These are phyloP conservation scores for Penaeus chinensis DNA, from an alignment of 1,140 invertebrate genomes.

Conservation along the genomic window DNA sequence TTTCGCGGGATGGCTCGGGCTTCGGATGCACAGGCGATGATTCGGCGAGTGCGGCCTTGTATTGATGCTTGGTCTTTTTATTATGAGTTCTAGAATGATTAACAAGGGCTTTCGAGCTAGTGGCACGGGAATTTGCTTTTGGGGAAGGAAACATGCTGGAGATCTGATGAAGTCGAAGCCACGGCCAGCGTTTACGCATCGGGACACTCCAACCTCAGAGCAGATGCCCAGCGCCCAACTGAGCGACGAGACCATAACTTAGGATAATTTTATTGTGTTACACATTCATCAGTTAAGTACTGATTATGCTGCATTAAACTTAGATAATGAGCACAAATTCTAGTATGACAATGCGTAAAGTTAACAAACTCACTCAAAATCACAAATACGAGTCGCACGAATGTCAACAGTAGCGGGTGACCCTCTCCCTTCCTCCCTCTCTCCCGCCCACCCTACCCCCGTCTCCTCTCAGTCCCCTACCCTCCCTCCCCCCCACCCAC, in stretches of 20 bases:
- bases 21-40: no score
- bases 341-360: background rate
- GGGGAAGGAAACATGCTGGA: background rate
- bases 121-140: background rate
- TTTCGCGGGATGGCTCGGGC: no score
- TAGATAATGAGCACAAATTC: background rate
- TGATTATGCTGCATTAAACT: background rate
- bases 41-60: no score
- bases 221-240: conserved; percentile 52
- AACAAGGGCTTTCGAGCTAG: background rate
- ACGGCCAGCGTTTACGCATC: background rate
- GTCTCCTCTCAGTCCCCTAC: background rate
- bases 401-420: conserved; percentile 37
- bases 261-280: conserved; percentile 32
- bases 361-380: background rate
- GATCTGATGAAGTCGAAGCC: background rate
- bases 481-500: conserved; percentile 15
- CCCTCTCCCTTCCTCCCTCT: conserved; percentile 10
- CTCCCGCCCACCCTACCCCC: conserved; percentile 3
- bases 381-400: background rate
- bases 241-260: conserved; percentile 35
- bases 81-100: no score
- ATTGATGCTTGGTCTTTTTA: no score
- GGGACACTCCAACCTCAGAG: conserved; percentile 24
- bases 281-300: background rate